Conservation (phyloP, 2,113 vertebrate species). For the Ailuropoda melanoleuca region DNA sequence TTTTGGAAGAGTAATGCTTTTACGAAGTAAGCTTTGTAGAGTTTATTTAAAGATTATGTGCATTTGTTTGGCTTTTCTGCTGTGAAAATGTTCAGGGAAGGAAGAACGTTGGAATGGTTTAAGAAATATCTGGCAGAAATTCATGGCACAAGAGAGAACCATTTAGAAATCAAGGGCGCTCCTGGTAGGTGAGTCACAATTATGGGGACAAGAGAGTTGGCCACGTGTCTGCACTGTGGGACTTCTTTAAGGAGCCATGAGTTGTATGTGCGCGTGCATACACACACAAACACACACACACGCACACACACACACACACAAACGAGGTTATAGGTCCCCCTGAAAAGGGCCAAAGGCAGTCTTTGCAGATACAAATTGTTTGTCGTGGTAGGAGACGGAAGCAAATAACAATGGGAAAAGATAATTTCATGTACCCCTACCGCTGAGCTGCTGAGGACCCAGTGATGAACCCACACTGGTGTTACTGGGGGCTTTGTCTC, state of each 20-base stretch:
- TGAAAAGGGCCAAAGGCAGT: neutral
- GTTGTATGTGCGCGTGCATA: accelerated
- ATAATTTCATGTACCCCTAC: no score
- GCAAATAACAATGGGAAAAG: neutral
- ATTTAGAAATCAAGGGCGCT: accelerated
- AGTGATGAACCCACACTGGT: no score
- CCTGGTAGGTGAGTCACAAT: neutral
- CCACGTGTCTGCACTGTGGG: neutral
- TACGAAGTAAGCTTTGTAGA: neutral
- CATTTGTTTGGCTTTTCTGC: neutral
- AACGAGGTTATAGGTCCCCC: neutral
- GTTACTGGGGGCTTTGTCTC: neutral
- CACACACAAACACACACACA: neutral
- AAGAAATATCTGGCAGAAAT: neutral
- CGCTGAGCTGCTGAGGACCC: neutral
- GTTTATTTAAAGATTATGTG: neutral
- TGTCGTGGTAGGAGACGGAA: neutral
- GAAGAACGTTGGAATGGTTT: neutral
- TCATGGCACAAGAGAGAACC: neutral
- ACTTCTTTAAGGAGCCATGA: neutral
- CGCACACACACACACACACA: neutral
- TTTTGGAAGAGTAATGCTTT: neutral
- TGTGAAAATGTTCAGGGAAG: neutral
- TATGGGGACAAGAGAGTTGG: accelerated
- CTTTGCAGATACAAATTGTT: neutral